A percentile compares a stretch with the other conserved stretches of the same genome.
Evolutionary conservation across 2,113 vertebrate species (phyloP).

Genomic region (Corythornis madagascariensis): DNA sequence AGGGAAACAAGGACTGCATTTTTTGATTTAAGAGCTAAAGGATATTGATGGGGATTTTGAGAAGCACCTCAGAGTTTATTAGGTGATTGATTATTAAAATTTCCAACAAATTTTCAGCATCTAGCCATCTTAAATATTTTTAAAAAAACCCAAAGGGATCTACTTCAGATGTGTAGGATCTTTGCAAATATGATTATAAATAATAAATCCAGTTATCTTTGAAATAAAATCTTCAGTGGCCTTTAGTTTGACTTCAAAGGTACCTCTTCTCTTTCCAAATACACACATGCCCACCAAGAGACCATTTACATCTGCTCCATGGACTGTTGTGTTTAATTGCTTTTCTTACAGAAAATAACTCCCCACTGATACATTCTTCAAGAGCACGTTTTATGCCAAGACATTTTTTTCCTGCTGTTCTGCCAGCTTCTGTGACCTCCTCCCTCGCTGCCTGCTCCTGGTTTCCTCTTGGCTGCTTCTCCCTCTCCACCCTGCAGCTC

Average conservation of each 20-base stretch:
- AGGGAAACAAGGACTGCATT: background rate
- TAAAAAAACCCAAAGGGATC: background rate
- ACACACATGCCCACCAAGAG: background rate
- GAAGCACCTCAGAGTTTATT: background rate
- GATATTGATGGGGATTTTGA: background rate
- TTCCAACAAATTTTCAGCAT: background rate
- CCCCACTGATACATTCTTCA: background rate
- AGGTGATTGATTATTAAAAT: background rate
- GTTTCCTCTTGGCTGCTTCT: constrained; percentile 46
- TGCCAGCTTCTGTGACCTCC: background rate
- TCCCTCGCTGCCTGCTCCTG: background rate
- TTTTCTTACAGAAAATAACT: background rate
- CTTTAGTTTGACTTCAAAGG: background rate
- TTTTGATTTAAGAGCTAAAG: background rate
- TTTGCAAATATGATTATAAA: background rate
- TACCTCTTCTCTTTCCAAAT: background rate
- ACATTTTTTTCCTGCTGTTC: background rate
- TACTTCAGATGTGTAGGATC: background rate
- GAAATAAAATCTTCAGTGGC: background rate
- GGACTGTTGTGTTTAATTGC: background rate
- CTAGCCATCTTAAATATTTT: background rate
- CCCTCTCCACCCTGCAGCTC: constrained; percentile 10
- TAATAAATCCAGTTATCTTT: background rate
- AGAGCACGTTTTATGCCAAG: background rate
- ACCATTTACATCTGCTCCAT: background rate